Base-by-base conservation (phyloP, 1,140 invertebrate species). In the Tetraneura akinire region DNA sequence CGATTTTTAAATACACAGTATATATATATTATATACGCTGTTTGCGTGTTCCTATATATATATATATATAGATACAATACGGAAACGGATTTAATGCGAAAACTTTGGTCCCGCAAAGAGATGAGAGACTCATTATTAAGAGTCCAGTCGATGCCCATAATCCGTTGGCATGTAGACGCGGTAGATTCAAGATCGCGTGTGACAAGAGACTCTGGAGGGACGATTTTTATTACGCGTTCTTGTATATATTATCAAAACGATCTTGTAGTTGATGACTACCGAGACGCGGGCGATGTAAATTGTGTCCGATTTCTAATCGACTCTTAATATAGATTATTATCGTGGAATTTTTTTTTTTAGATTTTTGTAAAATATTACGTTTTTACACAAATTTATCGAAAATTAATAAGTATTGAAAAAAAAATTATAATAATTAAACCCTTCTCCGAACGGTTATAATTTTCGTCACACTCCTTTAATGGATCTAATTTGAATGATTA, bases 71-170 rank as follows among this genome's bases (percentile, higher is more conserved):
- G 21, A 23, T 37, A 16, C 57, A 16, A 16, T 37, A 16, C 6
- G 29, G 8, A 3, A 8, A 21, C 29, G n/a, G 53, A 42, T 45
- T 37, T 66, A 66, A 42, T 37, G 10, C 32, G n/a, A 42, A 42
- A 66, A 66, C 32, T 71, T 71, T 45, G 4, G 45, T 71, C 11
- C 21, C n/a, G 13, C 14, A 26, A 45, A 26, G n/a, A n/a, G n/a
- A n/a, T n/a, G n/a, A n/a, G n/a, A n/a, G 55, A 62, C 53, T 78
- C 74, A 45, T 78, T 78, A 78, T 60, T 42, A n/a, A n/a, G 55
- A 78, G 74, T 78, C 74, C 23, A 47, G 74, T 60, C 55, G 16
- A 37, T 60, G 13, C 16, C 13, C 13, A 26, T 26, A 5, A 21
- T 18, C n/a, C n/a, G 10, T 10, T 9, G 11, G n/a, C 11, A n/a